Percentiles rank a stretch among this genome's conserved stretches.
These are phyloP conservation scores for Dipodomys stephensi DNA, from an alignment of 2,113 vertebrate species.

Conservation along the genomic window DNA sequence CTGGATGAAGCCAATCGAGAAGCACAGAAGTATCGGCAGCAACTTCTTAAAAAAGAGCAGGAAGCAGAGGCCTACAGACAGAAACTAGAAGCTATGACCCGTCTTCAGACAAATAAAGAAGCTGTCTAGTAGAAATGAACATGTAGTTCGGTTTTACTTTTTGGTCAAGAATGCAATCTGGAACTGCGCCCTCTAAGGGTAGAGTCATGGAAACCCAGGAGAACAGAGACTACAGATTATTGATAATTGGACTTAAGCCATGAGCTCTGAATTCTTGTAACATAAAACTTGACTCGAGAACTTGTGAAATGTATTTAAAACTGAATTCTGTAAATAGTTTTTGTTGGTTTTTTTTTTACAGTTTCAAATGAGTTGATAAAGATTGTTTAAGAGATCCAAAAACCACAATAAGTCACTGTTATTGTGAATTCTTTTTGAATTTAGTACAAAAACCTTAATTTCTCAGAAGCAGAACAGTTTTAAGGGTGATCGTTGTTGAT, in stretches of 20 bases:
- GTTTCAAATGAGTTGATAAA: slow-evolving; percentile 90
- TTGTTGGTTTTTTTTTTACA: slow-evolving; percentile 88
- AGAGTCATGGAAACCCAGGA: slow-evolving; percentile 80
- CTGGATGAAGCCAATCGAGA: slow-evolving; percentile 94
- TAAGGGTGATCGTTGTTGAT: slow-evolving; percentile 88
- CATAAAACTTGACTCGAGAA: slow-evolving; percentile 89
- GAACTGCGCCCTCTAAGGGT: slow-evolving; percentile 83
- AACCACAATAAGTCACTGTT: slow-evolving; percentile 86
- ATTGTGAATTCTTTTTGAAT: slow-evolving; percentile 89
- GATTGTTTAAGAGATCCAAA: slow-evolving; percentile 89
- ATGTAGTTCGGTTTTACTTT: slow-evolving; percentile 80
- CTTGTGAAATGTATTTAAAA: slow-evolving; percentile 92
- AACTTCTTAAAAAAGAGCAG: slow-evolving; percentile 93
- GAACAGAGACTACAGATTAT: slow-evolving; percentile 83
- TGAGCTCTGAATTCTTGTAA: slow-evolving; percentile 89
- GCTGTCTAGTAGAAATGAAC: slow-evolving; percentile 85
- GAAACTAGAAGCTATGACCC: slow-evolving; percentile 93
- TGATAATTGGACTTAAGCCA: slow-evolving; percentile 87
- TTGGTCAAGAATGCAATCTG: slow-evolving; percentile 82
- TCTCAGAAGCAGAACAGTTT: slow-evolving; percentile 89
- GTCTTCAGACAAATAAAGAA: slow-evolving; percentile 92
- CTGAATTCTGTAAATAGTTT: slow-evolving; percentile 91
- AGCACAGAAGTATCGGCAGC: slow-evolving; percentile 93
- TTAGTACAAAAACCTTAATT: slow-evolving; percentile 86
- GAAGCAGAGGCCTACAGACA: slow-evolving; percentile 93